A percentile compares a stretch with the other conserved stretches of the same genome.
phyloP scores from a whole-genome alignment of 2,797 vertebrate species.

The Champsocephalus esox region DNA sequence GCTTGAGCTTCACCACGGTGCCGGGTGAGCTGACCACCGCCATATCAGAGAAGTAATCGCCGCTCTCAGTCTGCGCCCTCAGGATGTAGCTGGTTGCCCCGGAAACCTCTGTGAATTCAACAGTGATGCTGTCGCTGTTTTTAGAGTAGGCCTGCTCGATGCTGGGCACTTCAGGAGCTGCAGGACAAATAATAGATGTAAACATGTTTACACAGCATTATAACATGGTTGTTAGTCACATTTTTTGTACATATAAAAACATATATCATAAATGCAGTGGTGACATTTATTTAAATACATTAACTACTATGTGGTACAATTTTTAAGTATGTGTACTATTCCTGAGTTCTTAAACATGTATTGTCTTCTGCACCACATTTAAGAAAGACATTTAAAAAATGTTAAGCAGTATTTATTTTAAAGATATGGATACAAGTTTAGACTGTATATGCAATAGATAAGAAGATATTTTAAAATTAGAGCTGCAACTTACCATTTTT shows the following conservation, averaged over 20 bases:
- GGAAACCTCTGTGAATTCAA: conserved; percentile 87
- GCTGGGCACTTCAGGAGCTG: conserved; percentile 89
- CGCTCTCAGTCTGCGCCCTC: conserved; percentile 73
- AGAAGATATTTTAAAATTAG: background rate
- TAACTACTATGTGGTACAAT: background rate
- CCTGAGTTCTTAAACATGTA: background rate
- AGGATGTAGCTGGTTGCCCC: conserved; percentile 91
- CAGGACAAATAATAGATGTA: conserved; percentile 2
- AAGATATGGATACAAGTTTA: background rate
- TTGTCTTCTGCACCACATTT: background rate
- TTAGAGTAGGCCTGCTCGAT: conserved; percentile 92
- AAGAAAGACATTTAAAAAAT: background rate
- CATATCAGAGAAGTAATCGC: conserved; percentile 86
- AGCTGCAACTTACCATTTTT: accelerated
- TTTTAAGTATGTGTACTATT: background rate
- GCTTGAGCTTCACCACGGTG: conserved; percentile 86
- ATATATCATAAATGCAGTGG: background rate
- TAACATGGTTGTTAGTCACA: too few species aligned
- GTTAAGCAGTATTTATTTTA: background rate
- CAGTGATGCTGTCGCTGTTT: conserved; percentile 91
- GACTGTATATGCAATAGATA: background rate
- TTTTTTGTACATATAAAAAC: background rate
- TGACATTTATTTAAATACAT: background rate
- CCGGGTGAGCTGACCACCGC: conserved; percentile 84
- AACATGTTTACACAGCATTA: too few species aligned